These are phyloP conservation scores for Meteorus sp. DNA, from an alignment of 1,140 invertebrate species.

Conservation along the genomic window DNA sequence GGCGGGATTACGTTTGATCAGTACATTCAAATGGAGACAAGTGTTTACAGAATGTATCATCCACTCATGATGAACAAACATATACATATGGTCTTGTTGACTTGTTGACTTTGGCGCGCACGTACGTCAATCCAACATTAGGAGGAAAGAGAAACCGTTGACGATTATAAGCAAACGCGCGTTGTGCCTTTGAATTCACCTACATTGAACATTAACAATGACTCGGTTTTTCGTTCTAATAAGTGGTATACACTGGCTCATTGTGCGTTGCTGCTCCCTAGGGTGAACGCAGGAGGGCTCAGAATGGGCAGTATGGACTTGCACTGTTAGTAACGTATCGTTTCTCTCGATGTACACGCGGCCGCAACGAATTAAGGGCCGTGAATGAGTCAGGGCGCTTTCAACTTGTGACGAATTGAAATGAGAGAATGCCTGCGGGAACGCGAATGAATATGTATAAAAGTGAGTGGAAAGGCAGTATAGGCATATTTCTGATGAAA, in stretches of 20 bases:
- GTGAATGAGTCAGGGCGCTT: neutral
- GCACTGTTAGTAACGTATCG: too few relatives aligned
- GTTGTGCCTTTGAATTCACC: too few relatives aligned
- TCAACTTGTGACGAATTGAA: constrained; percentile 28
- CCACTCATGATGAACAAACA: constrained; percentile 19
- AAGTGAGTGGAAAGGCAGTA: too few relatives aligned
- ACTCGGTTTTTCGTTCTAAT: too few relatives aligned
- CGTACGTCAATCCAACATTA: neutral
- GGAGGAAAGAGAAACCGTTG: too few relatives aligned
- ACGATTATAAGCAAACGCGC: too few relatives aligned
- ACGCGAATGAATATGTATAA: neutral
- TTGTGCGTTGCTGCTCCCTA: neutral
- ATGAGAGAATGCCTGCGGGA: neutral
- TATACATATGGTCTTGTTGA: neutral
- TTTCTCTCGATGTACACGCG: constrained; percentile 38
- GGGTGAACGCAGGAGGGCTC: neutral
- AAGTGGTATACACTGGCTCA: too few relatives aligned
- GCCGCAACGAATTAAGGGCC: constrained; percentile 41
- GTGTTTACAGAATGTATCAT: constrained; percentile 23
- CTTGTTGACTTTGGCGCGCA: constrained; percentile 1
- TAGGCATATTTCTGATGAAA: too few relatives aligned
- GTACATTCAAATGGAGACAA: constrained; percentile 13
- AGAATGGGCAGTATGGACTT: neutral
- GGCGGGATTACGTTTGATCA: neutral
- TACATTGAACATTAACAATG: too few relatives aligned